These are phyloP conservation scores for Microtus richardsoni DNA, from an alignment of 2,113 vertebrate species.

Conservation along the genomic window DNA sequence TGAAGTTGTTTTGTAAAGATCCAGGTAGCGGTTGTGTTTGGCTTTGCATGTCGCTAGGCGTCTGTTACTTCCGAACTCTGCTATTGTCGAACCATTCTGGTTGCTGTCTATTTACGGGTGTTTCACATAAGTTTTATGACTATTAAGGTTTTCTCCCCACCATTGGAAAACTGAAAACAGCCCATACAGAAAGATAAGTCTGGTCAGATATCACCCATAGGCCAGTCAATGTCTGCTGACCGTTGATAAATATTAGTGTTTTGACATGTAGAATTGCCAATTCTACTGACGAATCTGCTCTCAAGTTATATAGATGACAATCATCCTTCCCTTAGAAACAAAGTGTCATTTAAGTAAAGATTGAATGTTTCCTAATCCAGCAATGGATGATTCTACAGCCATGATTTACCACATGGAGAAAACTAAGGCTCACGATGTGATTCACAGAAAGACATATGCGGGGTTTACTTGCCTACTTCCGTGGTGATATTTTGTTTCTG, in stretches of 20 bases:
- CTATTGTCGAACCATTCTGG: background rate
- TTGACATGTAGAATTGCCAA: background rate
- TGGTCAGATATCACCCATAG: background rate
- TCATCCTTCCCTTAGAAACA: background rate
- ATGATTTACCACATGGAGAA: no score
- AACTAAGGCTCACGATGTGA: background rate
- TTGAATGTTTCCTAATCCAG: no score
- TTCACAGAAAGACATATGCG: background rate
- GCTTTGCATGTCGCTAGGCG: background rate
- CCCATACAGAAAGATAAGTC: background rate
- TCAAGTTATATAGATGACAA: background rate
- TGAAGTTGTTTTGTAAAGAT: background rate
- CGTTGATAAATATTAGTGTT: rapidly evolving
- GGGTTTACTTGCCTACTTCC: background rate
- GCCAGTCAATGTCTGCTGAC: background rate
- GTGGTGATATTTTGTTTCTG: no score
- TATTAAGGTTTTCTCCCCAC: background rate
- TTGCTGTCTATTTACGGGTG: background rate
- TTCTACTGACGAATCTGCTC: background rate
- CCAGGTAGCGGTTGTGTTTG: background rate
- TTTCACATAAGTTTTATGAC: slow-evolving; percentile 18
- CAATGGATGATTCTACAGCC: no score
- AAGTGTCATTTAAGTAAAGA: no score
- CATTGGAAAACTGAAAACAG: background rate
- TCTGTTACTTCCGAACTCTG: background rate